Evolutionary conservation across 1,140 invertebrate genomes (phyloP).

Genomic region (Drosophila tani): DNA sequence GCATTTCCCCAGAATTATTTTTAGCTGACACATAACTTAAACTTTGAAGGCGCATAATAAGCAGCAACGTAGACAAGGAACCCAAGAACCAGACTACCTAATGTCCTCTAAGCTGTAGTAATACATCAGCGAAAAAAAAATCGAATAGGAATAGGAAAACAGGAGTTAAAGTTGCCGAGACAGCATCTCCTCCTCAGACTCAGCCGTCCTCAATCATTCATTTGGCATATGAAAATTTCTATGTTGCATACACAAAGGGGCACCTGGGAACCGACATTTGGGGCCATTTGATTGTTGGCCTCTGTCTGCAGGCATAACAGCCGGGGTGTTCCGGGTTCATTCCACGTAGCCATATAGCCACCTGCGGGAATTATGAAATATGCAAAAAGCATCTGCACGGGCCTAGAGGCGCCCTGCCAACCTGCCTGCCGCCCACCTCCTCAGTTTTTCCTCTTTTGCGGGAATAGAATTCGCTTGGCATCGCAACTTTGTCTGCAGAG

Average conservation of each 20-base stretch:
- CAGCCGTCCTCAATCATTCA: constrained; percentile 42
- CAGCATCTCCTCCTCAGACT: constrained; percentile 2
- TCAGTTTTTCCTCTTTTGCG: constrained; percentile 17
- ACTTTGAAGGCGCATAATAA: constrained; percentile 19
- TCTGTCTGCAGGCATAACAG: constrained; percentile 13
- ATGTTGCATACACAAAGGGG: constrained; percentile 73
- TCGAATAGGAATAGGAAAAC: constrained; percentile 2
- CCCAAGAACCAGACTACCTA: constrained; percentile 8
- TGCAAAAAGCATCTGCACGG: constrained; percentile 65
- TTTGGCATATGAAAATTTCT: constrained; percentile 56
- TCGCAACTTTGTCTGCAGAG: constrained; percentile 45
- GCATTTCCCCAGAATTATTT: constrained; percentile 46
- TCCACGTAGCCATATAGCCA: constrained; percentile 28
- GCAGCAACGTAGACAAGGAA: constrained; percentile 37
- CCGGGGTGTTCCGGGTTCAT: neutral
- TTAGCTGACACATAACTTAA: constrained; percentile 69
- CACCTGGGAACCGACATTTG: constrained; percentile 54
- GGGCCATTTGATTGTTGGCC: constrained; percentile 65
- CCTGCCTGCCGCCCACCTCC: constrained; percentile 10
- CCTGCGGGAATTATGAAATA: constrained; percentile 80
- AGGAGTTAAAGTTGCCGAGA: constrained; percentile 10
- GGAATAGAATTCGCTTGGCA: constrained; percentile 60
- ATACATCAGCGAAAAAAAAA: neutral
- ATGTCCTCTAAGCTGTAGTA: constrained; percentile 41
- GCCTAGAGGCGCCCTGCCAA: constrained; percentile 31